Conservation (phyloP, 2,113 vertebrate species). For the Bos javanicus region DNA sequence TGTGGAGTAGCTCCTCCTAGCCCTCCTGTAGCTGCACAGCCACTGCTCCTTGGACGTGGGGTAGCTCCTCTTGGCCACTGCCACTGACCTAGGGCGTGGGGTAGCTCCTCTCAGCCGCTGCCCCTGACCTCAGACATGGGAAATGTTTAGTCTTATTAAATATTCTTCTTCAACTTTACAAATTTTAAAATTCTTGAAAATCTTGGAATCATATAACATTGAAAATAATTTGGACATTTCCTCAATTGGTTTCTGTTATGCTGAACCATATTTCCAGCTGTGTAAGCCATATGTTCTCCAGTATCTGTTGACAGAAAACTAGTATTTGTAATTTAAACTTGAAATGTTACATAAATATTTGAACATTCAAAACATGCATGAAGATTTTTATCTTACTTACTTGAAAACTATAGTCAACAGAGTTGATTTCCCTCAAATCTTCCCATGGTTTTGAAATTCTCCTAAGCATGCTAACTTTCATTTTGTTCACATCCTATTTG, state of each 20-base stretch:
- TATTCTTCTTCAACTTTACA: neutral
- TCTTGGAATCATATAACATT: neutral
- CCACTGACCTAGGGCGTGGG: too few species aligned
- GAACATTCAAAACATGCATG: neutral
- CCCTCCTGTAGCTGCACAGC: too few species aligned
- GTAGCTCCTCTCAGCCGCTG: fast-evolving
- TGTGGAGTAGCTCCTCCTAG: too few species aligned
- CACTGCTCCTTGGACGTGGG: fast-evolving
- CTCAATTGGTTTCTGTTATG: neutral
- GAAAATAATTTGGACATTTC: neutral
- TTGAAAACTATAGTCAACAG: neutral
- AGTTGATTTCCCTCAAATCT: neutral
- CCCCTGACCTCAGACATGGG: too few species aligned
- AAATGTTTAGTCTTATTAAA: neutral
- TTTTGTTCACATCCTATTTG: slow-evolving; percentile 93
- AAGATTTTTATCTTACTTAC: neutral
- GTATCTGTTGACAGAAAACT: neutral
- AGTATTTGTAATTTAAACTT: neutral
- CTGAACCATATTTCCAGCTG: neutral
- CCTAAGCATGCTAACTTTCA: slow-evolving; percentile 90
- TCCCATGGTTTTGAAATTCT: slow-evolving; percentile 87
- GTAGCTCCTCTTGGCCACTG: too few species aligned
- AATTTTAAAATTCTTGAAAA: neutral
- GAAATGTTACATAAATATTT: neutral
- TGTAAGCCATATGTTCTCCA: neutral